phyloP scores from a whole-genome alignment of 2,888 invertebrate genomes.

The Biston stratarius region DNA sequence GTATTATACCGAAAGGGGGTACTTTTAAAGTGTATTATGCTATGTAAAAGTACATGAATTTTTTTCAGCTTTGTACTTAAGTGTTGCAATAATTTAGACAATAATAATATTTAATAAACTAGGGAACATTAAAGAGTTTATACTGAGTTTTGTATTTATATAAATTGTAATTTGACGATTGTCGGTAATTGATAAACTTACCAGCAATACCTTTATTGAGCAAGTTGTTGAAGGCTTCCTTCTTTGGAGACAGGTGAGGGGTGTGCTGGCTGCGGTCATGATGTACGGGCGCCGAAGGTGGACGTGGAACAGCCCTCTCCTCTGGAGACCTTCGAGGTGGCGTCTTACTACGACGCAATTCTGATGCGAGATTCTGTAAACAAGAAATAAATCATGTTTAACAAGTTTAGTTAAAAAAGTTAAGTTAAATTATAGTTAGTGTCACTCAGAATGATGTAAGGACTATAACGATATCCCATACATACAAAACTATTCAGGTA shows the following conservation, averaged over 20 bases:
- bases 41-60: too few relatives aligned
- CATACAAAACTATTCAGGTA: too few relatives aligned
- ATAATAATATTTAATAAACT: too few relatives aligned
- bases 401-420: not conserved
- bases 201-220: constrained; percentile 88
- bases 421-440: too few relatives aligned
- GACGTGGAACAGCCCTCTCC: constrained; percentile 74
- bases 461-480: too few relatives aligned
- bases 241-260: constrained; percentile 87
- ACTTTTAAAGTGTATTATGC: too few relatives aligned
- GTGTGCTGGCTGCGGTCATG: constrained; percentile 76
- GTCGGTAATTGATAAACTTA: constrained; percentile 64
- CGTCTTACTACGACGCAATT: constrained; percentile 76
- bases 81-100: too few relatives aligned
- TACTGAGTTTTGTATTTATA: too few relatives aligned
- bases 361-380: constrained; percentile 68
- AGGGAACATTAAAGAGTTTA: too few relatives aligned
- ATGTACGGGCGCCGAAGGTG: constrained; percentile 83
- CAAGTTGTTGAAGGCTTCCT: constrained; percentile 87
- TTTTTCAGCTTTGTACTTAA: too few relatives aligned
- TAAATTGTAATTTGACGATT: not conserved
- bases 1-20: too few relatives aligned
- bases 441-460: too few relatives aligned
- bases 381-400: not conserved
- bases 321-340: constrained; percentile 78